Evolutionary conservation across 2,797 vertebrate genomes (phyloP), one percentile per base, ranked within the genome.

Genomic region (Mus minutoides): DNA sequence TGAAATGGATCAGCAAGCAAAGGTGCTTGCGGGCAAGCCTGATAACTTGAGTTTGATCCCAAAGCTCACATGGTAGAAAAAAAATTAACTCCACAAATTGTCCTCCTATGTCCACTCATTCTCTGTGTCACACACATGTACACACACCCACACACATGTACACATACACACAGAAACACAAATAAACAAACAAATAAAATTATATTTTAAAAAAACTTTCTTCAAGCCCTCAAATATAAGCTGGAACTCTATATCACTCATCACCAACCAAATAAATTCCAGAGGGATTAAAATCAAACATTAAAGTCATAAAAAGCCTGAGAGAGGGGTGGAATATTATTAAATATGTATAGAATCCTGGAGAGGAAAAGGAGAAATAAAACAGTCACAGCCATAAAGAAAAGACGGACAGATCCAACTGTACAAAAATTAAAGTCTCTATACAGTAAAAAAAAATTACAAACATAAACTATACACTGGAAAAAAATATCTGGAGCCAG

Each of bases 201-300:
- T 84, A 31, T 62, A 17, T 71, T 64, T 31, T 16, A 60, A 84
- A 54, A 78, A 49, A 77, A 14, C 43, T 21, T 52, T 52, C 62
- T 4, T 31, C 43, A 77, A 87, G 80, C 24, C 60, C 69, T 29
- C 11, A 76, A 64, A 73, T 29, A 43, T 13, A 43, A 95, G 54
- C 40, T 26, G 12, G 52, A 84, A 12, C 11, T 22, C 62, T 75
- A 19, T 22, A 73, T 77, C 60, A 62, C 64, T 82, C 46, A 78
- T 71, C 43, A 83, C 26, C 22, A 16, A 26, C 56, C 69, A 95
- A 91, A 94, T 79, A 90, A 94, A 94, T 77, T 95, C 91, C 67
- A 96, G 67, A 62, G 9, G 62, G 84, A 75, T 90, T 92, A 73
- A 71, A 91, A 90, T 96, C 83, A 89, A 96, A 96, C 92, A 96